Conservation (phyloP, 2,888 invertebrate species). For the Athetis lepigone region DNA sequence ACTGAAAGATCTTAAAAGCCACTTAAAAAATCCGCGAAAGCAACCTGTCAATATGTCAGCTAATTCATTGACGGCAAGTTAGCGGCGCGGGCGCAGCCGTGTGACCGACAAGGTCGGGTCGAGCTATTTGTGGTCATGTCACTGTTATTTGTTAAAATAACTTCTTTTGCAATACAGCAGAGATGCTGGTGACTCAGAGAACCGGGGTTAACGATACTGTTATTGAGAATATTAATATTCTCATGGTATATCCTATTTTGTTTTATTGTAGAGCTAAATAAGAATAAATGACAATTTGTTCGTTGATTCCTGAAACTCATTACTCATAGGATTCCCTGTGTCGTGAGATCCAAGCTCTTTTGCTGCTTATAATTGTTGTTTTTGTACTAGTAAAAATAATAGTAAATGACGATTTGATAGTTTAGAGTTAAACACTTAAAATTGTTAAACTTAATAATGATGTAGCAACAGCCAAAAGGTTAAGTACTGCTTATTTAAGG, state of each 20-base stretch:
- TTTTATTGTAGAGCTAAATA: background rate
- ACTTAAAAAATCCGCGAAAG: background rate
- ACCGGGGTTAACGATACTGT: constrained; percentile 1
- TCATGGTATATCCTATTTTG: background rate
- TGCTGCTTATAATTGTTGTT: no score
- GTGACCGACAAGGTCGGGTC: constrained; percentile 46
- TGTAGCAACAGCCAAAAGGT: background rate
- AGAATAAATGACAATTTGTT: no score
- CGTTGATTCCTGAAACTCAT: no score
- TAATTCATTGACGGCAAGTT: constrained; percentile 45
- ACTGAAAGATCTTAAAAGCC: background rate
- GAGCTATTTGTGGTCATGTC: constrained; percentile 29
- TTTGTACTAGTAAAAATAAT: no score
- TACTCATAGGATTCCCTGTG: no score
- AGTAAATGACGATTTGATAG: background rate
- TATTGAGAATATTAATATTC: background rate
- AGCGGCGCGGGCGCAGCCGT: constrained; percentile 48
- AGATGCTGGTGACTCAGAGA: constrained; percentile 27
- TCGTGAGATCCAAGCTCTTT: no score
- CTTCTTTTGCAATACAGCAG: constrained; percentile 37
- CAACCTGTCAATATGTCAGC: constrained; percentile 18
- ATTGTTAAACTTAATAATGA: background rate
- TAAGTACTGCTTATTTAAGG: background rate
- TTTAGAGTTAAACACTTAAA: background rate
- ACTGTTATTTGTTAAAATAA: constrained; percentile 46